Base-by-base conservation (phyloP, 2,113 vertebrate species). In the Apteryx mantelli region DNA sequence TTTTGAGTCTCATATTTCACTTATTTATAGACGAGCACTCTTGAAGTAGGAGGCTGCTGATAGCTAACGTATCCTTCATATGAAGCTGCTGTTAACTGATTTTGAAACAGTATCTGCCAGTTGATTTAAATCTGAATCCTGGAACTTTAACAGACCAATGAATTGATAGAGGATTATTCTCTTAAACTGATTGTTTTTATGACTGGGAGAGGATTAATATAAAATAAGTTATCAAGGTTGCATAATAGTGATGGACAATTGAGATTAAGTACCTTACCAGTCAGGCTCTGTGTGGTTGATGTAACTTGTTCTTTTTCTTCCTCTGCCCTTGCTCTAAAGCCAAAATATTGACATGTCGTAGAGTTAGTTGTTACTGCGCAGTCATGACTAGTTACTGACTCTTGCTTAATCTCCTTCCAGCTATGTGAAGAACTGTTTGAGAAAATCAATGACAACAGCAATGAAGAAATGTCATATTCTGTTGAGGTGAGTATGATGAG, bases 371-470 rank as follows among this genome's bases (percentile, higher is more conserved):
- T 60, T 58, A 32, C 20, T 79, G 13, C 20, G 91, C 24, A 38
- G n/a, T 16, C n/a, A 75, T 36, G 28, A 40, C 14, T 74, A 7
- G 32, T 80, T 78, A 90, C 71, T 97, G 75, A 85, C 55, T 91
- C 1, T 28, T 11, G 18, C 53, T 92, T 82, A 5, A 95, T 98
- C 55, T 97, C 40, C 92, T 89, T 86, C 58, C 97, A 99, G 99
- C 98, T 99, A 22, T 99, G 99, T 96, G 99, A 99, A 98, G 99
- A 99, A 53, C 98, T 99, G 6, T 99, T 99, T 98, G 99, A 99
- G 98, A 99, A 99, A 98, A 99, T 99, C 97, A 99, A 99, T 97
- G 99, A 99, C 98, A 99, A 98, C 98, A 99, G 99, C 97, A 99
- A 99, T 87, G 99, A 99, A 63, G 99, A 99, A 77, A 99, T 99